A percentile compares a stretch with the other conserved stretches of the same genome.
These are phyloP conservation scores for Rhyzopertha dominica DNA, from an alignment of 1,140 invertebrate genomes.

Conservation along the genomic window DNA sequence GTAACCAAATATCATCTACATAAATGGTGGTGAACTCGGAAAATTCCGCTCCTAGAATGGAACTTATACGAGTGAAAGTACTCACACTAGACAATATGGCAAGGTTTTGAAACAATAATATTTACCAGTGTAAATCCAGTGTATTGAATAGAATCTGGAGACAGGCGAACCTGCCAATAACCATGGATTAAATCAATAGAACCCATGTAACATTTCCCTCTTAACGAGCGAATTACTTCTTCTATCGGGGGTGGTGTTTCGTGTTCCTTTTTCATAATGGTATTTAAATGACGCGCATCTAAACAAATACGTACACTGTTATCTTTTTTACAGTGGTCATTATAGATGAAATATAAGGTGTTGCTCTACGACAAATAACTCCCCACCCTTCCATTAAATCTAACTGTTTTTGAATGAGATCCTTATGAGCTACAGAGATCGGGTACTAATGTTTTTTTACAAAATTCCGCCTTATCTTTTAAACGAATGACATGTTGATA, in stretches of 20 bases:
- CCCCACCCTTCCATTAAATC: slow-evolving; percentile 5
- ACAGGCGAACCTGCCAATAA: slow-evolving; percentile 1
- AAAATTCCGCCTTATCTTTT: slow-evolving; percentile 3
- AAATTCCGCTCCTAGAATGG: neutral
- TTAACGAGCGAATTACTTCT: neutral
- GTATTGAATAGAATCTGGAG: neutral
- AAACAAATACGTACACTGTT: slow-evolving; percentile 3
- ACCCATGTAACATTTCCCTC: neutral
- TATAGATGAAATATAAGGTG: slow-evolving; percentile 3
- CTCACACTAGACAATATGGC: slow-evolving; percentile 1
- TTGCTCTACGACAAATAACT: neutral
- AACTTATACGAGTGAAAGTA: slow-evolving; percentile 1
- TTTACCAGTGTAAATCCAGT: slow-evolving; percentile 6
- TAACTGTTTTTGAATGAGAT: slow-evolving; percentile 4
- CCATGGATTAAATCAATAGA: slow-evolving; percentile 4
- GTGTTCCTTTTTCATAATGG: slow-evolving; percentile 1
- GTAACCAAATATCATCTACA: slow-evolving; percentile 1
- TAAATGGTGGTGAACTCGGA: neutral
- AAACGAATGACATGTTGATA: slow-evolving; percentile 7
- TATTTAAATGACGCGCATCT: neutral
- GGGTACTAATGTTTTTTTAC: slow-evolving; percentile 5
- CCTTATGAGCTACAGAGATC: slow-evolving; percentile 4
- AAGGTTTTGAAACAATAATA: slow-evolving; percentile 1
- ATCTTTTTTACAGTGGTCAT: slow-evolving; percentile 11
- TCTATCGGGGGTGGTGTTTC: slow-evolving; percentile 5